Conservation (phyloP, 2,797 vertebrate genomes). For the Chloroceryle inda region DNA sequence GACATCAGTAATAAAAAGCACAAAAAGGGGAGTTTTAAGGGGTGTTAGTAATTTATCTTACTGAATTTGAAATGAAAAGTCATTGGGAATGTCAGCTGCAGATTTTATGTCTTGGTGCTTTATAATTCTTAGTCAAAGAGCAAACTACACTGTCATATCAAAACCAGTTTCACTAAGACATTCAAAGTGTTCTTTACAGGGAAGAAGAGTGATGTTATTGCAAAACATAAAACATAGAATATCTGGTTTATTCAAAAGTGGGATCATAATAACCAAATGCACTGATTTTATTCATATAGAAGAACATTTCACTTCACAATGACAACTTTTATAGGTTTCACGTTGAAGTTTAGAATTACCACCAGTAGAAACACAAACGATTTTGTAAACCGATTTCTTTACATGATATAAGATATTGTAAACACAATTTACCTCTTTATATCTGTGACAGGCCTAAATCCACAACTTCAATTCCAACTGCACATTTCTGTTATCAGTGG, state of each 20-base stretch:
- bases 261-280: not conserved
- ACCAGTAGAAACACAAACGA: not conserved
- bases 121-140: not conserved
- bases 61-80: not conserved
- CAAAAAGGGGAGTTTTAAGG: not conserved
- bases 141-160: not conserved
- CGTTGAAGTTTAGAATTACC: not conserved
- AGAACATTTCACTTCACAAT: not conserved
- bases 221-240: not conserved
- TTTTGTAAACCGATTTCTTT: not conserved
- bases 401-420: not conserved
- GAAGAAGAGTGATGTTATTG: constrained; percentile 10
- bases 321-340: not conserved
- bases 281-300: not conserved
- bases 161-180: not conserved
- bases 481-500: not conserved
- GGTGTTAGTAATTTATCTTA: not conserved
- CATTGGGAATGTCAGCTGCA: not conserved
- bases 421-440: not conserved
- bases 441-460: not conserved
- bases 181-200: not conserved
- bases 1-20: not conserved
- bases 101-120: not conserved
- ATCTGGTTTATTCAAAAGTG: not conserved
- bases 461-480: not conserved